A percentile compares a stretch with the other conserved stretches of the same genome.
Conservation (phyloP, 2,888 invertebrate genomes). For the Halictus quadricinctus region DNA sequence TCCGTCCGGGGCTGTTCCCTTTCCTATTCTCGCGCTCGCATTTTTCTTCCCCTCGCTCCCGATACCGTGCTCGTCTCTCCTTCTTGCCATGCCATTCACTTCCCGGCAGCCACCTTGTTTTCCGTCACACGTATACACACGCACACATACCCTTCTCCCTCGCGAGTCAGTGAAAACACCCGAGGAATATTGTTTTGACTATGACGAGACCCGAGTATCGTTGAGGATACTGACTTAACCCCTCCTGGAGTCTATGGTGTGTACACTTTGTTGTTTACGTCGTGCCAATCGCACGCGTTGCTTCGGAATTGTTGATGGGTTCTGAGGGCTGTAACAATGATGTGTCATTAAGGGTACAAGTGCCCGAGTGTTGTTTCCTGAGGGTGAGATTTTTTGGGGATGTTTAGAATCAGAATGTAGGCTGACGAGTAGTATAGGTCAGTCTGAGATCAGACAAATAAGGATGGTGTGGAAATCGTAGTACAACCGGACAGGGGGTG, state of each 20-base stretch:
- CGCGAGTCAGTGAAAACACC: not conserved
- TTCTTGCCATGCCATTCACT: not conserved
- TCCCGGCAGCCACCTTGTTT: not conserved
- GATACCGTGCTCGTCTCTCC: not conserved
- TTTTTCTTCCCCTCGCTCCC: conserved; percentile 1
- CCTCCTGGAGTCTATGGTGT: not conserved
- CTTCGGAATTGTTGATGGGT: not conserved
- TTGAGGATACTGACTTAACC: not conserved
- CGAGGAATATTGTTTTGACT: conserved; percentile 13
- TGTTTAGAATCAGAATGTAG: no score
- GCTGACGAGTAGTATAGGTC: no score
- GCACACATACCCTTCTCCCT: not conserved
- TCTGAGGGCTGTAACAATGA: no score
- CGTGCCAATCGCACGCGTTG: not conserved
- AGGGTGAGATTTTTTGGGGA: no score
- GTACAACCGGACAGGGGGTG: no score
- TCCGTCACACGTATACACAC: not conserved
- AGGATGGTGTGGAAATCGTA: no score
- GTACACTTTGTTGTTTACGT: not conserved
- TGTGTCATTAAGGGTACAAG: no score
- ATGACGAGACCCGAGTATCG: not conserved
- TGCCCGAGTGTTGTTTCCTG: no score
- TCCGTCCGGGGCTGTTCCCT: conserved; percentile 17
- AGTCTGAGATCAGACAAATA: no score
- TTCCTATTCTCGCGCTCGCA: conserved; percentile 22